Conservation (phyloP, 1,140 invertebrate genomes). For the Parasteatoda tepidariorum region DNA sequence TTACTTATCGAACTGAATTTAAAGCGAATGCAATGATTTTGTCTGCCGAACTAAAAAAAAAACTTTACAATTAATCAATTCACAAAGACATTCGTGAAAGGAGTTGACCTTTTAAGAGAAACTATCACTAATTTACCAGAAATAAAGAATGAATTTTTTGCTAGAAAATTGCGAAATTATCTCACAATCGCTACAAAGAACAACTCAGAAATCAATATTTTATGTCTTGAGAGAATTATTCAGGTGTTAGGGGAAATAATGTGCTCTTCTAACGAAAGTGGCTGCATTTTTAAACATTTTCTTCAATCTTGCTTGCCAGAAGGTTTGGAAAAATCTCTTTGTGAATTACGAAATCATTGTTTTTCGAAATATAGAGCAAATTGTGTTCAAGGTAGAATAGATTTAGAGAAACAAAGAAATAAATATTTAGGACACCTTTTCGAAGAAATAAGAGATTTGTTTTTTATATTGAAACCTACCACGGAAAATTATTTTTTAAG, state of each 20-base stretch:
- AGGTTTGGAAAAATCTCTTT: not conserved
- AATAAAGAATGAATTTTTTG: conserved; percentile 3
- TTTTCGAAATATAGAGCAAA: not conserved
- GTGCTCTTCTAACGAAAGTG: not conserved
- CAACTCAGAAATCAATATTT: not conserved
- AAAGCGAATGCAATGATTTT: too few relatives aligned
- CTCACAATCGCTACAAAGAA: not conserved
- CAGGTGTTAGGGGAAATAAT: conserved; percentile 15
- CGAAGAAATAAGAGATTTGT: not conserved
- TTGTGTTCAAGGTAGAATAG: not conserved
- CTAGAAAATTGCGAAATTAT: not conserved
- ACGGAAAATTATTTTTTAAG: not conserved
- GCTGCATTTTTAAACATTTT: not conserved
- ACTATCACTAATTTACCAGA: not conserved
- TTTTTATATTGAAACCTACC: not conserved
- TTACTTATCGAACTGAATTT: not conserved
- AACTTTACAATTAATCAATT: not conserved
- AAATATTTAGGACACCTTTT: too few relatives aligned
- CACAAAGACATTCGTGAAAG: not conserved
- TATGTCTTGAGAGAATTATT: not conserved
- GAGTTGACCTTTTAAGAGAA: not conserved
- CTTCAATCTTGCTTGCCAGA: not conserved
- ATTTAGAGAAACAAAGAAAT: not conserved
- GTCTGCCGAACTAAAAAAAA: not conserved
- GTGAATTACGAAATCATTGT: not conserved